A percentile compares a stretch with the other conserved stretches of the same genome.
Evolutionary conservation across 2,888 invertebrate genomes (phyloP).

Genomic region (Parascotia fuliginaria): DNA sequence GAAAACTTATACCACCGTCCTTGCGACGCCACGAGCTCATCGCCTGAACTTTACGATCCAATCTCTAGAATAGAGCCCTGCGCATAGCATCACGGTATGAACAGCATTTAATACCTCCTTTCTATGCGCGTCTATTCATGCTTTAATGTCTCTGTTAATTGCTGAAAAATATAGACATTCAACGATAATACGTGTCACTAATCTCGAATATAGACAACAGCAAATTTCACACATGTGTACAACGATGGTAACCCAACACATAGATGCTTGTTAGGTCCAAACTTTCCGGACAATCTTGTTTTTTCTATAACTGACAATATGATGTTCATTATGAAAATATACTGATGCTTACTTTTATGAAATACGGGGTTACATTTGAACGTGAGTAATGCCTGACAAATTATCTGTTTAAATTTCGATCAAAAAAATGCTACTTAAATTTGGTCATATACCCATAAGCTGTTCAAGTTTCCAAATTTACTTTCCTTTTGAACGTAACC

Average conservation of each 20-base stretch:
- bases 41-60: slow-evolving; percentile 54
- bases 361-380: no score
- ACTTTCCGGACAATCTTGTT: no score
- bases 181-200: no score
- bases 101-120: slow-evolving; percentile 49
- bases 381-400: no score
- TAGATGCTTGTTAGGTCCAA: no score
- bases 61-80: slow-evolving; percentile 45
- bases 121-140: slow-evolving; percentile 33
- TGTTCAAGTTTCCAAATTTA: slow-evolving; percentile 50
- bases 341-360: no score
- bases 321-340: no score
- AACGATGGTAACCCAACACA: no score
- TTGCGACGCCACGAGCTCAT: slow-evolving; percentile 31
- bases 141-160: slow-evolving; percentile 11
- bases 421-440: slow-evolving; percentile 4
- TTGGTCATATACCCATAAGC: slow-evolving; percentile 23
- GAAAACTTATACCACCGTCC: slow-evolving; percentile 7
- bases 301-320: no score
- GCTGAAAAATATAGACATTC: no score
- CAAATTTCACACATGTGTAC: no score
- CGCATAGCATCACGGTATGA: slow-evolving; percentile 45
- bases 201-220: no score
- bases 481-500: slow-evolving; percentile 50
- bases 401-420: slow-evolving; percentile 11